These are phyloP conservation scores for Grammomys dolichurus DNA, from an alignment of 2,113 vertebrate genomes.

Conservation along the genomic window DNA sequence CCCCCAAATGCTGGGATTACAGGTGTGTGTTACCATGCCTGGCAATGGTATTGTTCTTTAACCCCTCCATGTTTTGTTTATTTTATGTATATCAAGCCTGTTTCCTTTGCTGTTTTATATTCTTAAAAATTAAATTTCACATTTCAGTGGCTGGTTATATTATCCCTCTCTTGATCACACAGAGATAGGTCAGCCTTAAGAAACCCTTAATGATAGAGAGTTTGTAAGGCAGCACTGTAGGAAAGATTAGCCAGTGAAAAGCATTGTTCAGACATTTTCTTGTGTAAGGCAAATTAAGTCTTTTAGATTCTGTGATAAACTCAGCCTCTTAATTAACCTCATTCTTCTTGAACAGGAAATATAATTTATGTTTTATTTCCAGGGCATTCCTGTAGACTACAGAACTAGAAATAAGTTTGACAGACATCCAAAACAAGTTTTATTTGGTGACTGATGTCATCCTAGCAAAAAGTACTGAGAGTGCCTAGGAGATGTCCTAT, in stretches of 20 bases:
- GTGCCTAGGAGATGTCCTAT: background rate
- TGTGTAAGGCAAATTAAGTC: background rate
- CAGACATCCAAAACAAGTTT: slow-evolving; percentile 23
- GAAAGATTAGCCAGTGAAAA: slow-evolving; percentile 53
- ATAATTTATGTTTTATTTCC: slow-evolving; percentile 40
- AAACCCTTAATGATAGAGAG: slow-evolving; percentile 38
- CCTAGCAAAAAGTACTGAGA: background rate
- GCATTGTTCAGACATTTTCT: background rate
- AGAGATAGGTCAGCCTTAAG: slow-evolving; percentile 15
- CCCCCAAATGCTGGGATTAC: background rate
- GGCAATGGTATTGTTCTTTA: slow-evolving; percentile 10
- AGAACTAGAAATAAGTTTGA: slow-evolving; percentile 58
- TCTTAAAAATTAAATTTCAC: slow-evolving; percentile 17
- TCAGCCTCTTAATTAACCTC: background rate
- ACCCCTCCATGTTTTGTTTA: slow-evolving; percentile 17
- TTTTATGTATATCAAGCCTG: background rate
- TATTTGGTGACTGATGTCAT: background rate
- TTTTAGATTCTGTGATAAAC: slow-evolving; percentile 44
- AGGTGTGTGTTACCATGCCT: background rate
- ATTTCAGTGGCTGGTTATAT: slow-evolving; percentile 21
- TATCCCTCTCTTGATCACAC: slow-evolving; percentile 24
- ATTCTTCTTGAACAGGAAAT: slow-evolving; percentile 45
- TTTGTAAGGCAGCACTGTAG: slow-evolving; percentile 59
- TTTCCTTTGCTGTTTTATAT: slow-evolving; percentile 7
- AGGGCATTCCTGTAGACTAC: slow-evolving; percentile 20